Evolutionary conservation across 2,888 invertebrate genomes (phyloP).

Genomic region (Diarsia brunnea): DNA sequence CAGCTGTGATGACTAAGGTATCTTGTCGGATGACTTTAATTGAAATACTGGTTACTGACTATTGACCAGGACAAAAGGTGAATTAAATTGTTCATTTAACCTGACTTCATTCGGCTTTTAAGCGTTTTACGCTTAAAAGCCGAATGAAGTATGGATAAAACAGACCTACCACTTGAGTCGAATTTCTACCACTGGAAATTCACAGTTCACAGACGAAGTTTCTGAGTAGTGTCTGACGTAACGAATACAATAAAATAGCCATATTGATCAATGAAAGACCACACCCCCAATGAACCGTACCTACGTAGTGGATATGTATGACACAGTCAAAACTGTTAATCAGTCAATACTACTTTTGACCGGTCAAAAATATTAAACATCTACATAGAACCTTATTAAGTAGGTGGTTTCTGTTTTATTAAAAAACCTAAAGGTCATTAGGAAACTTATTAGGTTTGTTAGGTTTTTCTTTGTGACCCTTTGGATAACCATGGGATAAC

Average conservation of each 20-base stretch:
- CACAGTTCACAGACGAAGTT: not conserved
- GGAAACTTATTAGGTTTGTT: no score
- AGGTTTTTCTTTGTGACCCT: no score
- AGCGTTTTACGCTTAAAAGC: no score
- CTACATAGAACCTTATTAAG: no score
- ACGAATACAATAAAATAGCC: not conserved
- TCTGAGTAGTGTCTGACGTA: not conserved
- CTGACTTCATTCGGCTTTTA: not conserved
- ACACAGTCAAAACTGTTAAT: no score
- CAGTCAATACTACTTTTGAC: no score
- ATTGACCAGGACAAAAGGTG: not conserved
- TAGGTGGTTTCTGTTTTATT: no score
- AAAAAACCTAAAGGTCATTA: no score
- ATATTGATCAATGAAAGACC: conserved; percentile 4
- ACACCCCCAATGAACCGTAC: not conserved
- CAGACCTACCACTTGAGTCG: not conserved
- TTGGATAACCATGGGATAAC: no score
- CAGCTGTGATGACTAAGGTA: not conserved
- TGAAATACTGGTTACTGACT: not conserved
- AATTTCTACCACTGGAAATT: not conserved
- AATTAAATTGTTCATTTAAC: not conserved
- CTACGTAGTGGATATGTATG: not conserved
- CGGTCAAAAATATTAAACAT: no score
- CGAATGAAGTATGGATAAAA: no score
- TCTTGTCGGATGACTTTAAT: not conserved